Percentiles rank a stretch among this genome's conserved stretches.
These are phyloP conservation scores for Dendrolimus houi DNA, from an alignment of 2,888 invertebrate species.

Conservation along the genomic window DNA sequence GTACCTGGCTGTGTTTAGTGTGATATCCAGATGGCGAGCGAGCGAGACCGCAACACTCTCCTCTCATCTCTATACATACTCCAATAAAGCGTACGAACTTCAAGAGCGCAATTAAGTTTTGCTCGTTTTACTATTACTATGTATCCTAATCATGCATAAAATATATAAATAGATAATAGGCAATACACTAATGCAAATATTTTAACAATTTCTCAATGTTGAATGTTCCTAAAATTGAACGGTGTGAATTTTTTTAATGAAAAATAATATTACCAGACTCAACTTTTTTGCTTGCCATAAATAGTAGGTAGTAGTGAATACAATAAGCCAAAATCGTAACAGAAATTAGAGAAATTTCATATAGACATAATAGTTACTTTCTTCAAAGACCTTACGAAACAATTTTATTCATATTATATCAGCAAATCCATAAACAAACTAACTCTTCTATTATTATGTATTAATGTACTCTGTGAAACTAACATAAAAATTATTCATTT, in stretches of 20 bases:
- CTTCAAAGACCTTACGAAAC: not conserved
- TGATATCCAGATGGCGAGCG: no score
- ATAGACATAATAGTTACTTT: not conserved
- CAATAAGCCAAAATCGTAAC: slow-evolving; percentile 18
- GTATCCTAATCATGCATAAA: slow-evolving; percentile 13
- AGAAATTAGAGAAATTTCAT: slow-evolving; percentile 1
- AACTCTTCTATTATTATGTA: no score
- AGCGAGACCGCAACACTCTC: no score
- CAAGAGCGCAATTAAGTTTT: no score
- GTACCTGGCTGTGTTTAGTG: no score
- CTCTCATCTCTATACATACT: no score
- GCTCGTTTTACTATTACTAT: slow-evolving; percentile 4
- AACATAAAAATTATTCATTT: no score
- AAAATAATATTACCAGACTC: slow-evolving; percentile 29
- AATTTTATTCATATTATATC: not conserved
- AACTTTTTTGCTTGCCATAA: slow-evolving; percentile 66
- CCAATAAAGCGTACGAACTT: no score
- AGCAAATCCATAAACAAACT: not conserved
- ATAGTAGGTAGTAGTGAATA: slow-evolving; percentile 36
- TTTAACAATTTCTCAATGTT: slow-evolving; percentile 71
- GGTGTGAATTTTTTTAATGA: slow-evolving; percentile 55
- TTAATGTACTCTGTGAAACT: no score
- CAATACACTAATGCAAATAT: slow-evolving; percentile 40
- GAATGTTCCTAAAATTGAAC: slow-evolving; percentile 74
- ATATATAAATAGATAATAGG: slow-evolving; percentile 53